These are phyloP conservation scores for Lemur catta DNA, from an alignment of 2,797 vertebrate genomes.

Conservation along the genomic window DNA sequence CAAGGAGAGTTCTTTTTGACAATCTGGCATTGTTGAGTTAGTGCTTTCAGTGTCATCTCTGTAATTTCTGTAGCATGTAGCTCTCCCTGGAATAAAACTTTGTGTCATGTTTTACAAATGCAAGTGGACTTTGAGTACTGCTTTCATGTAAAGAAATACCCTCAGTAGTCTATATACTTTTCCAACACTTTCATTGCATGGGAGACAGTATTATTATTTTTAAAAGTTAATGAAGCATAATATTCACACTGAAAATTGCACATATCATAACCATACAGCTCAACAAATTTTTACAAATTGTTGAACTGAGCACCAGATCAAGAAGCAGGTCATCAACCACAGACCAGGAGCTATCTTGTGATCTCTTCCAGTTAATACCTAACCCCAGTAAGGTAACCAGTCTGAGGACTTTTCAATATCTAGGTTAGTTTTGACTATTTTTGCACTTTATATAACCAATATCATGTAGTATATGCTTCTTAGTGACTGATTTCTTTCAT, in stretches of 20 bases:
- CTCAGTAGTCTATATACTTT: not conserved
- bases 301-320: not conserved
- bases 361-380: not conserved
- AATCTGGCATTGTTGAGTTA: not conserved
- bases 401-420: not conserved
- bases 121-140: not conserved
- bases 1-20: not conserved
- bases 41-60: not conserved
- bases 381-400: not conserved
- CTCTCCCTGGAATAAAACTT: not conserved
- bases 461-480: not conserved
- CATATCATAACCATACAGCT: not conserved
- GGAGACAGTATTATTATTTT: not conserved
- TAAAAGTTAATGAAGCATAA: not conserved
- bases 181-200: not conserved
- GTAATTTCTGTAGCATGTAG: not conserved
- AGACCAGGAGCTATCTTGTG: not conserved
- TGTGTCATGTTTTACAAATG: not conserved
- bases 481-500: not conserved
- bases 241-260: not conserved
- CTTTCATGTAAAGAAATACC: not conserved
- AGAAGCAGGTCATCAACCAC: fast-evolving
- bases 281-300: not conserved
- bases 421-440: not conserved
- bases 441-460: not conserved